Conservation (phyloP, 2,888 invertebrate genomes). For the Nephrocerus scutellatus region DNA sequence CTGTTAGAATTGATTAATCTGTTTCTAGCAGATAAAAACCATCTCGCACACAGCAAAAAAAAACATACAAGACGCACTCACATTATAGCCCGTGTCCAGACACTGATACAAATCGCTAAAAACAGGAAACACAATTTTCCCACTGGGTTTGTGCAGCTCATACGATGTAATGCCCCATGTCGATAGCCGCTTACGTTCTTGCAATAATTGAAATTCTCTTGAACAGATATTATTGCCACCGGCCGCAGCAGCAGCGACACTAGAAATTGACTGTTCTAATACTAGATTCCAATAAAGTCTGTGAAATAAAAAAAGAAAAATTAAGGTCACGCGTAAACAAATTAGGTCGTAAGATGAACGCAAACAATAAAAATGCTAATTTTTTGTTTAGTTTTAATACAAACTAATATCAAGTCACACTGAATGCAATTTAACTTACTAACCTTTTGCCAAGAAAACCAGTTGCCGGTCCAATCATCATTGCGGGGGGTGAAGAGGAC, state of each 20-base stretch:
- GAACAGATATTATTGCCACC: constrained; percentile 56
- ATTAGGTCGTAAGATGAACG: not conserved
- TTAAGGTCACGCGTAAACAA: not conserved
- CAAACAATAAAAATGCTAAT: too few relatives aligned
- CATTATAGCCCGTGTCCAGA: constrained; percentile 63
- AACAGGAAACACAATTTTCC: constrained; percentile 85
- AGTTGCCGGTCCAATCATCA: too few relatives aligned
- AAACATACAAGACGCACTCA: constrained; percentile 41
- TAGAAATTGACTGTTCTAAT: constrained; percentile 71
- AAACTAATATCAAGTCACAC: too few relatives aligned
- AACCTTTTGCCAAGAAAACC: too few relatives aligned
- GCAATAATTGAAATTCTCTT: constrained; percentile 81
- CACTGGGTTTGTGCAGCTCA: constrained; percentile 73
- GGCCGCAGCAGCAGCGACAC: constrained; percentile 47
- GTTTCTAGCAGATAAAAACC: too few relatives aligned
- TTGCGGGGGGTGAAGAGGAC: too few relatives aligned
- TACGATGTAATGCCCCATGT: constrained; percentile 93
- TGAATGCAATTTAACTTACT: too few relatives aligned
- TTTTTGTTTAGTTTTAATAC: too few relatives aligned
- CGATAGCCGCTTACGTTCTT: constrained; percentile 85
- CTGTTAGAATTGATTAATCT: too few relatives aligned
- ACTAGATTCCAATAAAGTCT: constrained; percentile 74
- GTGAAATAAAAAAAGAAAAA: constrained; percentile 26
- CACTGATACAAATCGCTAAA: constrained; percentile 84
- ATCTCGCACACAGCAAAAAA: too few relatives aligned